Evolutionary conservation across 1,140 invertebrate genomes (phyloP), one percentile per base, ranked within the genome.

Genomic region (Anadara kagoshimensis): DNA sequence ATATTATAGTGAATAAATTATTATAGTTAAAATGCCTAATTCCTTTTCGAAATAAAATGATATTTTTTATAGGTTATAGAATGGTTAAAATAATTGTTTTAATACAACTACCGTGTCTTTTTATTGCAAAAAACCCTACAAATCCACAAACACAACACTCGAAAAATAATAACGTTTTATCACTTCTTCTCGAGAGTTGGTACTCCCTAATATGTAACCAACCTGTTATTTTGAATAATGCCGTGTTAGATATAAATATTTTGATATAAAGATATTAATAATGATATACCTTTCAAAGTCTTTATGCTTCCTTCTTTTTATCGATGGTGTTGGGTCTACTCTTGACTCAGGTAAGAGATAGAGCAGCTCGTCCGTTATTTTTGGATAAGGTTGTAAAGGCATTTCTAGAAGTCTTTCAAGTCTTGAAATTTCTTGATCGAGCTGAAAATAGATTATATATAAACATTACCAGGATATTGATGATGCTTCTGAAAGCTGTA

Each of bases 381-480:
- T 93, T 94, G 73, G 93, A 94, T 53, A 91, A 92, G 74, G 79
- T 20, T 78, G 51, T 18, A 79, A n/a, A 0, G 76, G 81, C 41
- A 82, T 29, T 69, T 84, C 78, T 24, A 95, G 84, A 76, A 94
- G 89, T 69, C 92, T 93, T 82, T 96, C 94, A 72, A 97, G 89
- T 70, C 93, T 92, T 22, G 91, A 91, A 47, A 96, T 94, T 89
- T 97, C 95, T 61, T 93, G 91, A 83, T 96, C 95, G 57, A 96
- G 87, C 69, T 87, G 73, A 49, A 72, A 69, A 67, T 49, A 36
- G 44, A 61, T 51, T 0, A 44, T 41, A 26, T n/a, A n/a, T n/a
- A n/a, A n/a, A n/a, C n/a, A n/a, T n/a, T n/a, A n/a, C n/a, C n/a
- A n/a, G n/a, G n/a, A n/a, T n/a, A n/a, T n/a, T n/a, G n/a, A n/a